These are phyloP conservation scores for Gymnodraco acuticeps DNA, from an alignment of 2,797 vertebrate species.

Conservation along the genomic window DNA sequence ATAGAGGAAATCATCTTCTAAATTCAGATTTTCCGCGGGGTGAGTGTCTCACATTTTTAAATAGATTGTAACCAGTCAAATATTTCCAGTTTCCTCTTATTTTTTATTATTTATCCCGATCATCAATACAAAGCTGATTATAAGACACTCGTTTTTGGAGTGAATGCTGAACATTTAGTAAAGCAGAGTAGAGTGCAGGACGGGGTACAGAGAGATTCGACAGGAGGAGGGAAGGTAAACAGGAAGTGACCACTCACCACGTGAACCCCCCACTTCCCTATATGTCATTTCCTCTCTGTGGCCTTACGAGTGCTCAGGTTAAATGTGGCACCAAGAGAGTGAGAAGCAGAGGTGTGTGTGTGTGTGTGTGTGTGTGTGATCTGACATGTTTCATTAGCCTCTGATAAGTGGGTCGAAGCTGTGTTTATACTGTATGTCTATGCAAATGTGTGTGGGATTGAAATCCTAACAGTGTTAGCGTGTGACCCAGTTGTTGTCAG, in stretches of 20 bases:
- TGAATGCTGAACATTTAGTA: not conserved
- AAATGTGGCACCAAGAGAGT: conserved; percentile 6
- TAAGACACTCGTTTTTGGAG: not conserved
- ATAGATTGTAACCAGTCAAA: not conserved
- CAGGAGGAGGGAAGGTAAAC: conserved; percentile 58
- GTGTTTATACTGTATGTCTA: conserved; percentile 42
- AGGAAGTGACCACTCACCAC: conserved; percentile 73
- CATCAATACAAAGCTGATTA: not conserved
- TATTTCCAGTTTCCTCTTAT: not conserved
- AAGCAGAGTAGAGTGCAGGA: conserved; percentile 9
- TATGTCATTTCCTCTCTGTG: conserved; percentile 60
- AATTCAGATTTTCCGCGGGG: not conserved
- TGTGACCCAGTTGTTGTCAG: conserved; percentile 64
- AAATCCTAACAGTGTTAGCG: conserved; percentile 41
- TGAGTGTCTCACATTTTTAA: not conserved
- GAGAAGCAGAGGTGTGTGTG: conserved; percentile 2
- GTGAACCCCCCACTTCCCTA: conserved; percentile 40
- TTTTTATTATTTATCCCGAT: not conserved
- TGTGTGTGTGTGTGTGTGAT: no score
- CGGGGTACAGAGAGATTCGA: conserved; percentile 11
- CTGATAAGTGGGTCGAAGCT: conserved; percentile 55
- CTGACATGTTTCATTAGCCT: conserved; percentile 34
- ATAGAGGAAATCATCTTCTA: not conserved
- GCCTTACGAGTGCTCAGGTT: conserved; percentile 18
- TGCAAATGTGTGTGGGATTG: conserved; percentile 13